A percentile compares a stretch with the other conserved stretches of the same genome.
phyloP scores from a whole-genome alignment of 2,888 invertebrate genomes.

The Gnatocerus cornutus region DNA sequence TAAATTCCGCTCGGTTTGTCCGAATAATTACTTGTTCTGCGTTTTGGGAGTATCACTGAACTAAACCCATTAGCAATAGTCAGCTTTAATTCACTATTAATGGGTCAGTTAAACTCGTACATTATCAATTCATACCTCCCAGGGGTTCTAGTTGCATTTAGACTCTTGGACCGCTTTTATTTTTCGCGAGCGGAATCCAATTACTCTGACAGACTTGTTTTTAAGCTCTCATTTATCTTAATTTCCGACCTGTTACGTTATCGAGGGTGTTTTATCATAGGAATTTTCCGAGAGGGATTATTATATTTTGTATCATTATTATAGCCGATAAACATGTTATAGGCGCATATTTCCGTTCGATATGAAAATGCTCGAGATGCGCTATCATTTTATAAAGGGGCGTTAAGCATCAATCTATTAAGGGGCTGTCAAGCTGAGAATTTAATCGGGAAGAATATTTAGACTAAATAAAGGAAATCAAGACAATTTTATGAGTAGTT shows the following conservation, averaged over 20 bases:
- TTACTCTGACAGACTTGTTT: conserved; percentile 15
- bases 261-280: conserved; percentile 28
- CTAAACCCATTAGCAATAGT: conserved; percentile 42
- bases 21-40: conserved; percentile 19
- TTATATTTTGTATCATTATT: conserved; percentile 43
- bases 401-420: conserved; percentile 29
- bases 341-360: conserved; percentile 35
- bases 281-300: conserved; percentile 30
- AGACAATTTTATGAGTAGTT: no score
- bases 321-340: conserved; percentile 41
- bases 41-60: conserved; percentile 31
- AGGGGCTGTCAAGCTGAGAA: conserved; percentile 20
- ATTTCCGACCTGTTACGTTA: conserved; percentile 3
- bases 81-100: conserved; percentile 25
- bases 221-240: conserved; percentile 34
- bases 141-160: conserved; percentile 1
- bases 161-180: conserved; percentile 3
- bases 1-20: conserved; percentile 6
- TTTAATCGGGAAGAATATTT: no score
- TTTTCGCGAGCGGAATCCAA: not conserved
- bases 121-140: conserved; percentile 32
- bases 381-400: conserved; percentile 33
- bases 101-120: conserved; percentile 29
- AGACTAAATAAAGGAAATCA: no score
- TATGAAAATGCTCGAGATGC: conserved; percentile 34